phyloP scores from a whole-genome alignment of 2,888 invertebrate species.

The Cacoxenus indagator region DNA sequence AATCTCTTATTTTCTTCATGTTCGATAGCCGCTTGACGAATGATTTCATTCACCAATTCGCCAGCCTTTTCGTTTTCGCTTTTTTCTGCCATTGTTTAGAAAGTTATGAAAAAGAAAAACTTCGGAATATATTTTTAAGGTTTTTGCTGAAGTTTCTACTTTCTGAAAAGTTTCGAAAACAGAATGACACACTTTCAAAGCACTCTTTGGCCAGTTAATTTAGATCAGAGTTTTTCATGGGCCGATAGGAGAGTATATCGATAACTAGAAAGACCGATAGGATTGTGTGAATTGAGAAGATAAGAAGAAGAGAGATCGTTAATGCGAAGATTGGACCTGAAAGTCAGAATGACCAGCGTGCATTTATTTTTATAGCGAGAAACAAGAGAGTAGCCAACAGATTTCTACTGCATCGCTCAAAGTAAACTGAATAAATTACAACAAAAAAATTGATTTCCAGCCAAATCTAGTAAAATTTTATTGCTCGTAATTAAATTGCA shows the following conservation, averaged over 20 bases:
- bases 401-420: too few species aligned
- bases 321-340: too few species aligned
- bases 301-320: too few species aligned
- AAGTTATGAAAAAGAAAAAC: not conserved
- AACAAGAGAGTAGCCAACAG: too few species aligned
- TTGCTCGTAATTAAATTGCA: not conserved
- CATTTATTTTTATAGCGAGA: too few species aligned
- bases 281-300: too few species aligned
- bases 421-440: too few species aligned
- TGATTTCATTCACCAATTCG: slow-evolving; percentile 36
- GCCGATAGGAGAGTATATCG: too few species aligned
- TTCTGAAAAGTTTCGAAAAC: not conserved
- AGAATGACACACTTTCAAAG: not conserved
- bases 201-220: not conserved
- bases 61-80: slow-evolving; percentile 4
- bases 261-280: too few species aligned
- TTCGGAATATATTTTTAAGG: not conserved
- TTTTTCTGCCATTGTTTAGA: not conserved
- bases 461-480: not conserved
- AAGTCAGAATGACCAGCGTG: too few species aligned
- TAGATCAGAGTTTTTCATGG: too few species aligned
- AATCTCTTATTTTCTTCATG: slow-evolving; percentile 38
- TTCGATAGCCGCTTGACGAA: slow-evolving; percentile 42
- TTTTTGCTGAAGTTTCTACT: not conserved
- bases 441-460: not conserved